phyloP scores from a whole-genome alignment of 1,140 invertebrate genomes.

The Phocides pigmalion region DNA sequence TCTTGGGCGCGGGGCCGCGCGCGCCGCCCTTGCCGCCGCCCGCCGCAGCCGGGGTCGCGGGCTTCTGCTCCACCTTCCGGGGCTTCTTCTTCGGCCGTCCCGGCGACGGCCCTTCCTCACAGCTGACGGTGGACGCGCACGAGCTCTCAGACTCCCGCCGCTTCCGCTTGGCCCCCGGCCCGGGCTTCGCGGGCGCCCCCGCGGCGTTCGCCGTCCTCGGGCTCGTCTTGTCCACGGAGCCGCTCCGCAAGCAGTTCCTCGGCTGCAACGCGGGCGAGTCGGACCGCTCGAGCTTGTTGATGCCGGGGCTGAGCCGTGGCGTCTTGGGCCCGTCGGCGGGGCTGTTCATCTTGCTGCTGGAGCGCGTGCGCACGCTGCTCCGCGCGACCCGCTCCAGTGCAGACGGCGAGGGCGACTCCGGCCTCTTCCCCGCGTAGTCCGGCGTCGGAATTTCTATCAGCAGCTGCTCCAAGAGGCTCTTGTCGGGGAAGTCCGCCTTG shows the following conservation, averaged over 20 bases:
- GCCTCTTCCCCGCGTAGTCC: constrained; percentile 84
- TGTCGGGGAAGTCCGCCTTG: constrained; percentile 83
- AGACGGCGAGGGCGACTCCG: constrained; percentile 78
- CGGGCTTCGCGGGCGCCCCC: constrained; percentile 45
- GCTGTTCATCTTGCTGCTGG: constrained; percentile 88
- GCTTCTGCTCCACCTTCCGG: constrained; percentile 51
- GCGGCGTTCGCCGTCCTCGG: constrained; percentile 45
- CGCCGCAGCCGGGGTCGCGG: constrained; percentile 40
- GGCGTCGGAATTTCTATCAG: constrained; percentile 90
- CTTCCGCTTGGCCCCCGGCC: constrained; percentile 85
- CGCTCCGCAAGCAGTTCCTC: constrained; percentile 68
- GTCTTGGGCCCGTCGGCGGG: constrained; percentile 86
- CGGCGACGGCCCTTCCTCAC: constrained; percentile 83
- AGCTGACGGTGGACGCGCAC: constrained; percentile 85
- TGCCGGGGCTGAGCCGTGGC: constrained; percentile 85
- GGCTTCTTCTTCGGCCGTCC: constrained; percentile 68
- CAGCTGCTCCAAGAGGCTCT: constrained; percentile 89
- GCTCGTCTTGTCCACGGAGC: constrained; percentile 73
- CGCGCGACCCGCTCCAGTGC: constrained; percentile 72
- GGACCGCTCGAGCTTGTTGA: constrained; percentile 65
- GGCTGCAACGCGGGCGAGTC: constrained; percentile 77
- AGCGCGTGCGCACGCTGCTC: constrained; percentile 86
- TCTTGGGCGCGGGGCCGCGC: constrained; percentile 54
- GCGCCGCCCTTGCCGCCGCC: constrained; percentile 55
- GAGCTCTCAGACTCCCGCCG: constrained; percentile 91